Percentiles rank a stretch among this genome's conserved stretches.
Evolutionary conservation across 2,113 vertebrate genomes (phyloP).

Genomic region (Melanostigma gelatinosum): DNA sequence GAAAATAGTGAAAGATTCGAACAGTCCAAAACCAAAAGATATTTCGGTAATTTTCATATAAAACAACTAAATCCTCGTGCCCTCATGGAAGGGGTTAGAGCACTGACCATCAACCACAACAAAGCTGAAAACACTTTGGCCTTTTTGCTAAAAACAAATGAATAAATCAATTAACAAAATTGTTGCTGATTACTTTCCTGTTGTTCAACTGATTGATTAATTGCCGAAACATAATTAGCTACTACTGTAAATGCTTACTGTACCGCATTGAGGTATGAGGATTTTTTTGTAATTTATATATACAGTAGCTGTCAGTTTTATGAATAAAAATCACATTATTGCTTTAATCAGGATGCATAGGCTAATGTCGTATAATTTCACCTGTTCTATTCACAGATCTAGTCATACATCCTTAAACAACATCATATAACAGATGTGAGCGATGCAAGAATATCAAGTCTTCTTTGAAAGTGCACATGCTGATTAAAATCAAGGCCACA

Average conservation of each 20-base stretch:
- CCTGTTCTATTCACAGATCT: not conserved
- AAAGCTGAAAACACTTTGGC: not conserved
- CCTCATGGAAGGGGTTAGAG: not conserved
- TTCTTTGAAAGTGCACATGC: constrained; percentile 37
- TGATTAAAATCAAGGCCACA: constrained; percentile 56
- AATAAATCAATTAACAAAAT: not conserved
- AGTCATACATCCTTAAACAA: not conserved
- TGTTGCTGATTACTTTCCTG: not conserved
- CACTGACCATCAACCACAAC: not conserved
- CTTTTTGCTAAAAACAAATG: no score
- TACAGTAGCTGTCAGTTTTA: not conserved
- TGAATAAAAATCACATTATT: not conserved
- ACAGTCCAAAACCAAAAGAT: not conserved
- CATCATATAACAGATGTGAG: constrained; percentile 1
- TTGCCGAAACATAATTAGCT: not conserved
- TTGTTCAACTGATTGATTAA: not conserved
- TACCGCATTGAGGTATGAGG: not conserved
- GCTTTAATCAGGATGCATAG: not conserved
- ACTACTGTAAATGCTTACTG: not conserved
- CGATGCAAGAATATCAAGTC: constrained; percentile 20
- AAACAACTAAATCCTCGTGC: not conserved
- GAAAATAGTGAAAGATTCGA: not conserved
- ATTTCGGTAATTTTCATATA: not conserved
- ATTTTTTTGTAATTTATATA: not conserved
- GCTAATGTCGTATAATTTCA: not conserved